phyloP scores from a whole-genome alignment of 2,113 vertebrate genomes.

The Chinchilla lanigera region DNA sequence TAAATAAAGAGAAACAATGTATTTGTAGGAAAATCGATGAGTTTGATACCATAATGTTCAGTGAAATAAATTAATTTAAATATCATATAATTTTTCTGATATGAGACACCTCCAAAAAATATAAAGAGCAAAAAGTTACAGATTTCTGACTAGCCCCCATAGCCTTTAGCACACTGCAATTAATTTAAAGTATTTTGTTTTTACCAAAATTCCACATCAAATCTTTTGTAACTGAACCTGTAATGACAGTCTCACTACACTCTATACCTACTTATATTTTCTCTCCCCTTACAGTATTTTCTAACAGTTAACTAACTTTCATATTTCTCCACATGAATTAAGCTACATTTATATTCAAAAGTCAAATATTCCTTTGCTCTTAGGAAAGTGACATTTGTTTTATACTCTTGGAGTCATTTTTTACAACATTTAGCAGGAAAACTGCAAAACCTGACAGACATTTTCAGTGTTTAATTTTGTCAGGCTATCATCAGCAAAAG shows the following conservation, averaged over 20 bases:
- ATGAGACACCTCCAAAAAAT: neutral
- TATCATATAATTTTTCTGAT: neutral
- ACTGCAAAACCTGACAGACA: slow-evolving; percentile 61
- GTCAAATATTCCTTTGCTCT: slow-evolving; percentile 66
- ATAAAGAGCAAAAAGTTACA: slow-evolving; percentile 55
- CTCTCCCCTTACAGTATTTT: slow-evolving; percentile 47
- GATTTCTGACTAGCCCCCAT: slow-evolving; percentile 74
- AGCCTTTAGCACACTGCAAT: neutral
- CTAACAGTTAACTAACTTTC: slow-evolving; percentile 35
- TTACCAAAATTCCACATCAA: neutral
- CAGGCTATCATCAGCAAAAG: slow-evolving; percentile 50
- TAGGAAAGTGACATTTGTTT: slow-evolving; percentile 73
- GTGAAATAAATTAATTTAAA: neutral
- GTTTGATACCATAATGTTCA: neutral
- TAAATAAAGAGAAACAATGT: neutral
- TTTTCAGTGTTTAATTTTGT: slow-evolving; percentile 67
- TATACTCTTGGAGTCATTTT: slow-evolving; percentile 46
- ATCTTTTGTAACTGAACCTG: neutral
- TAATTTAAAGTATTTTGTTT: neutral
- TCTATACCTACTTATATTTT: slow-evolving; percentile 1
- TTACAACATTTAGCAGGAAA: slow-evolving; percentile 65
- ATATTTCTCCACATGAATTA: slow-evolving; percentile 43
- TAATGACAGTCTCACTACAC: neutral
- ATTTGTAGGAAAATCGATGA: neutral
- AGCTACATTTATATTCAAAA: slow-evolving; percentile 66